These are phyloP conservation scores for Acanthurus lineatus DNA, from an alignment of 2,797 vertebrate genomes.

Conservation along the genomic window DNA sequence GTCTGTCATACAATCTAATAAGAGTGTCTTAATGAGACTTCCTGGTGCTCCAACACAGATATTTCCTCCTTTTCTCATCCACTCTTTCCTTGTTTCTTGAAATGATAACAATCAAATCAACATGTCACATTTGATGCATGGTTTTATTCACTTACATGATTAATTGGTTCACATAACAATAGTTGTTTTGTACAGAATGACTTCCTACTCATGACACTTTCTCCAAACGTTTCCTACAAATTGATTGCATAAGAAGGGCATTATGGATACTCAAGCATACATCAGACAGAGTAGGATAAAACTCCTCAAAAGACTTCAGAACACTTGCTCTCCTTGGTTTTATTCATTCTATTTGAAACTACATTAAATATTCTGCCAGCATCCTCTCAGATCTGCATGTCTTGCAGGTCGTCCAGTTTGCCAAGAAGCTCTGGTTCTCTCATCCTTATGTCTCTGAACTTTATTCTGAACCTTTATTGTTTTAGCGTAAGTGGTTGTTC, in stretches of 20 bases:
- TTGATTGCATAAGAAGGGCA: not conserved
- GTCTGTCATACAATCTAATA: constrained; percentile 35
- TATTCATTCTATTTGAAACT: not conserved
- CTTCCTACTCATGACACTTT: not conserved
- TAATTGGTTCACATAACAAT: not conserved
- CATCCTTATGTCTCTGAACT: not conserved
- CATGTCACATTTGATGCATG: constrained; percentile 10
- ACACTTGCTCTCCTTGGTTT: not conserved
- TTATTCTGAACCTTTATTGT: not conserved
- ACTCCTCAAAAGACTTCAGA: not conserved
- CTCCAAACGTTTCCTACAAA: not conserved
- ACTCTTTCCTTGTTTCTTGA: constrained; percentile 10
- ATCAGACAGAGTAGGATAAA: not conserved
- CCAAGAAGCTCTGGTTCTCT: not conserved
- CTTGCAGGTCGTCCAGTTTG: not conserved
- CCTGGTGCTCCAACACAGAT: constrained; percentile 10
- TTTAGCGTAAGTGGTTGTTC: not conserved
- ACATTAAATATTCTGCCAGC: no score
- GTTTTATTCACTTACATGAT: constrained; percentile 4
- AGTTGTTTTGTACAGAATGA: not conserved
- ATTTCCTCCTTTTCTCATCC: constrained; percentile 24
- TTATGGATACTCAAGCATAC: not conserved
- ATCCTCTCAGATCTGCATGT: not conserved
- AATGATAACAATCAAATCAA: constrained; percentile 15
- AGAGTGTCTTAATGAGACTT: constrained; percentile 19